phyloP scores from a whole-genome alignment of 1,140 invertebrate species.

The Lepidostoma basale region DNA sequence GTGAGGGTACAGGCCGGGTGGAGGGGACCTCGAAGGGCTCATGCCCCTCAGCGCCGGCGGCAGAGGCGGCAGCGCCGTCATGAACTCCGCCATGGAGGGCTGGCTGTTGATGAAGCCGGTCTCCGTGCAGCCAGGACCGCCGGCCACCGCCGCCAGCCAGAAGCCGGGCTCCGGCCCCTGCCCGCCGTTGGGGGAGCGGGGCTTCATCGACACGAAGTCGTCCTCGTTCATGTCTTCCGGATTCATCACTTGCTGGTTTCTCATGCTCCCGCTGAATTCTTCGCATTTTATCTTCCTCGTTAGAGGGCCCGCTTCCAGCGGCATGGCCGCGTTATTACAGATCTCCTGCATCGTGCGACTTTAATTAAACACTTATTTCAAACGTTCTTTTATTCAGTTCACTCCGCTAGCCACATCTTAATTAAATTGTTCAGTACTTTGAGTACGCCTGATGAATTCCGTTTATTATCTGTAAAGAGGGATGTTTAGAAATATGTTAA shows the following conservation, averaged over 20 bases:
- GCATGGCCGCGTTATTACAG: constrained; percentile 60
- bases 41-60: constrained; percentile 61
- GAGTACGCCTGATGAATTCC: background rate
- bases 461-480: constrained; percentile 25
- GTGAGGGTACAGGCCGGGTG: constrained; percentile 62
- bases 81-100: constrained; percentile 92
- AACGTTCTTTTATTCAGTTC: background rate
- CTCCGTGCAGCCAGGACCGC: constrained; percentile 66
- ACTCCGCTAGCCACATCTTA: constrained; percentile 6
- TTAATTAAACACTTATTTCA: constrained; percentile 19
- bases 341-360: constrained; percentile 57
- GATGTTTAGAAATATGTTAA: constrained; percentile 29
- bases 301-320: constrained; percentile 58
- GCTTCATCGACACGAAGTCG: constrained; percentile 57
- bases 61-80: constrained; percentile 79
- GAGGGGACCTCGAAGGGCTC: constrained; percentile 57
- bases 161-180: constrained; percentile 58
- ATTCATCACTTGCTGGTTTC: constrained; percentile 56
- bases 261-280: constrained; percentile 53
- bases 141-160: constrained; percentile 57
- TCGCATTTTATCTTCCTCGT: constrained; percentile 62
- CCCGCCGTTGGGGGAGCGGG: constrained; percentile 53
- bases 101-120: constrained; percentile 91
- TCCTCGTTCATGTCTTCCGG: constrained; percentile 60
- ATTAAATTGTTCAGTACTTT: constrained; percentile 8